phyloP scores from a whole-genome alignment of 2,888 invertebrate species.

The Disparrhopalites patrizii region DNA sequence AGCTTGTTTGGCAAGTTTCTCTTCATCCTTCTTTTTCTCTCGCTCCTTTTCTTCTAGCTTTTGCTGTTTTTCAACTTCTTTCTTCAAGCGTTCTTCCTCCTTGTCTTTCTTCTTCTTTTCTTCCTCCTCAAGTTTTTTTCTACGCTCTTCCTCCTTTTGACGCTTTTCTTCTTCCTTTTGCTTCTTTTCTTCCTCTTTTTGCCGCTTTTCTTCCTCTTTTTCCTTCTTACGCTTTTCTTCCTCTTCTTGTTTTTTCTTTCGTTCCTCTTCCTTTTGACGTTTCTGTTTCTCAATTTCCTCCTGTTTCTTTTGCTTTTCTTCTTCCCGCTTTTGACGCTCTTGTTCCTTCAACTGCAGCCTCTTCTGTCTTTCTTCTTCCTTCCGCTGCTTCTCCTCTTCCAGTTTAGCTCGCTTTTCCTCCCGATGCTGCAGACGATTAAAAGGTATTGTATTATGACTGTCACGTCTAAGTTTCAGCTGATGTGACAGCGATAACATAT shows the following conservation, averaged over 20 bases:
- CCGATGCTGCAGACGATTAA: conserved; percentile 42
- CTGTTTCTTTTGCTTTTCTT: conserved; percentile 28
- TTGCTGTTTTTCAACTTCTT: conserved; percentile 60
- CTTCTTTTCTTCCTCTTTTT: conserved; percentile 49
- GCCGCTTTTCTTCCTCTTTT: conserved; percentile 26
- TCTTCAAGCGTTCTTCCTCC: conserved; percentile 58
- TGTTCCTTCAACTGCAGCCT: conserved; percentile 23
- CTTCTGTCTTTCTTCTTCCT: conserved; percentile 22
- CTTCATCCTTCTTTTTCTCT: conserved; percentile 49
- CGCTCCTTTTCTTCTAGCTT: conserved; percentile 52
- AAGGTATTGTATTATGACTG: too few relatives aligned
- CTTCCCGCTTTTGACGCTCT: conserved; percentile 18
- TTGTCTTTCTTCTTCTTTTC: conserved; percentile 56
- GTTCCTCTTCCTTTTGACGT: conserved; percentile 17
- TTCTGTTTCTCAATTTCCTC: conserved; percentile 27
- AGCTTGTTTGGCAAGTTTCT: conserved; percentile 50
- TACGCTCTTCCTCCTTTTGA: conserved; percentile 57
- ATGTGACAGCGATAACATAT: too few relatives aligned
- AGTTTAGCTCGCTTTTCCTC: conserved; percentile 39
- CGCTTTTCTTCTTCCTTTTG: conserved; percentile 58
- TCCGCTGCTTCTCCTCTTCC: conserved; percentile 35
- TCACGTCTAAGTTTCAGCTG: too few relatives aligned
- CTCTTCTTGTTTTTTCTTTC: conserved; percentile 27
- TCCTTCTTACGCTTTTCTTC: conserved; percentile 25
- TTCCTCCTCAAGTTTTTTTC: conserved; percentile 59